Evolutionary conservation across 2,113 vertebrate species (phyloP).

Genomic region (Spilogale gracilis): DNA sequence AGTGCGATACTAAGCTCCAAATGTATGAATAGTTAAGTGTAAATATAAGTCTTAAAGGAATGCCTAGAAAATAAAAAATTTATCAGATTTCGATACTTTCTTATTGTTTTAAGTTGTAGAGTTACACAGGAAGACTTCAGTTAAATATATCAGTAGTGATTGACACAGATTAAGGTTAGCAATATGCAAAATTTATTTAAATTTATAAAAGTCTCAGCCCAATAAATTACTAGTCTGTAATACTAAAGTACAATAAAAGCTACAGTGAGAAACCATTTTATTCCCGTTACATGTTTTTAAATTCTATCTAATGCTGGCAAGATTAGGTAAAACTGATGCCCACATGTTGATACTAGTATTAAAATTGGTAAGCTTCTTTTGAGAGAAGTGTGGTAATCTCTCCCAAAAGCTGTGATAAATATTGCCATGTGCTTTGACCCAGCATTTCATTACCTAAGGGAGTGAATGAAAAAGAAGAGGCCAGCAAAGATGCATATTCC

Average conservation of each 20-base stretch:
- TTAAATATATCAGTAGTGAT: background rate
- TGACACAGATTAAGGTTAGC: constrained; percentile 13
- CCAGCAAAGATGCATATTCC: background rate
- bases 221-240: background rate
- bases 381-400: background rate
- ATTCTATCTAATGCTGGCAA: background rate
- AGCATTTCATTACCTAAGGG: constrained; percentile 48
- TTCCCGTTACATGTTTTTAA: constrained; percentile 2
- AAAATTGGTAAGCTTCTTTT: background rate
- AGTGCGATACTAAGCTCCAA: background rate
- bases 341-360: background rate
- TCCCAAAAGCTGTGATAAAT: constrained; percentile 8
- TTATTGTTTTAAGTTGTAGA: constrained; percentile 23
- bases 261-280: background rate
- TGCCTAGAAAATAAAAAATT: constrained; percentile 21
- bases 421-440: background rate
- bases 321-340: background rate
- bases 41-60: constrained; percentile 42
- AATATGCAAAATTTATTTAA: background rate
- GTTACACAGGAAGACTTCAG: background rate
- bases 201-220: background rate
- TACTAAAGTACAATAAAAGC: background rate
- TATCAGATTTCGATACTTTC: background rate
- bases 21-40: background rate
- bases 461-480: background rate